A percentile compares a stretch with the other conserved stretches of the same genome.
Conservation (phyloP, 2,797 vertebrate species). For the Merluccius polli region DNA sequence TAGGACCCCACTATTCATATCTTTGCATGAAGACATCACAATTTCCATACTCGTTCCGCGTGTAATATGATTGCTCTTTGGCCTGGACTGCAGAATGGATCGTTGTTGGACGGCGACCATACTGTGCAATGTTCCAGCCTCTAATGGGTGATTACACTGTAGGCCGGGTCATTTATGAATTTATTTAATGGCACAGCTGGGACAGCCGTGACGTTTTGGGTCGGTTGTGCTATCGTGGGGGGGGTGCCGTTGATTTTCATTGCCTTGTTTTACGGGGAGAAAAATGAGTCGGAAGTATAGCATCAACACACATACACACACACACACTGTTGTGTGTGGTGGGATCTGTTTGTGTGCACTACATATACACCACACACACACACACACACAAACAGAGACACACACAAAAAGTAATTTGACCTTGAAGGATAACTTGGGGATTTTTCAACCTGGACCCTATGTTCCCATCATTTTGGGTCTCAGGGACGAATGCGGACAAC, state of each 20-base stretch:
- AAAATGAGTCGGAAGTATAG: background rate
- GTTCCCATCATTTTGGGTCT: no score
- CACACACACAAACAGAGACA: background rate
- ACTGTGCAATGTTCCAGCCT: conserved; percentile 64
- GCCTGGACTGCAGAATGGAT: conserved; percentile 63
- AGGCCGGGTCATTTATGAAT: conserved; percentile 55
- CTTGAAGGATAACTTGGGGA: no score
- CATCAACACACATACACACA: conserved; percentile 4
- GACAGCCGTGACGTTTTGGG: conserved; percentile 53
- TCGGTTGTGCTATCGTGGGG: conserved; percentile 35
- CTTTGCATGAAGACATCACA: conserved; percentile 66
- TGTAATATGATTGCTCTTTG: conserved; percentile 65
- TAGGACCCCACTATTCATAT: conserved; percentile 68
- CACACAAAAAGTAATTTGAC: background rate
- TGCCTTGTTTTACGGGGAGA: conserved; percentile 9
- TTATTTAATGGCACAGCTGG: conserved; percentile 58
- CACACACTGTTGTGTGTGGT: background rate
- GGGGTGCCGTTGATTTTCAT: background rate
- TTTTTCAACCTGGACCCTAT: no score
- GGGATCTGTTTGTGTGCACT: background rate
- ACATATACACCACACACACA: background rate
- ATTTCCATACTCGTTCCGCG: conserved; percentile 69
- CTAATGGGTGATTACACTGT: conserved; percentile 64
- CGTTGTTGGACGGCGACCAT: conserved; percentile 66
- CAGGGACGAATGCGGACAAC: no score